These are phyloP conservation scores for Rhagium mordax DNA, from an alignment of 2,888 invertebrate genomes.

Conservation along the genomic window DNA sequence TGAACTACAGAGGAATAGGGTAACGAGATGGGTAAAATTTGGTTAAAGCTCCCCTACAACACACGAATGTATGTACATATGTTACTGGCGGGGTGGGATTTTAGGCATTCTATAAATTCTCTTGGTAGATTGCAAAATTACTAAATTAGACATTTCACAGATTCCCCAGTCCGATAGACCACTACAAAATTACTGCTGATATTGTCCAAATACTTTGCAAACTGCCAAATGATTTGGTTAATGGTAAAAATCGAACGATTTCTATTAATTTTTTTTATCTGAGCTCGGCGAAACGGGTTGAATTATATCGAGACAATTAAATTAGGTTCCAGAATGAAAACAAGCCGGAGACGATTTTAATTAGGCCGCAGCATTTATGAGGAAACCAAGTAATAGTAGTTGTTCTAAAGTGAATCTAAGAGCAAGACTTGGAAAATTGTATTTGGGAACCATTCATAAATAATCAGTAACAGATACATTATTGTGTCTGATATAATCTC, in stretches of 20 bases:
- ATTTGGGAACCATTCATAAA: no score
- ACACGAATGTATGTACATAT: not conserved
- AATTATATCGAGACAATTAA: not conserved
- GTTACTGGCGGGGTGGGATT: not conserved
- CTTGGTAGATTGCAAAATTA: slow-evolving; percentile 4
- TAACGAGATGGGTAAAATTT: not conserved
- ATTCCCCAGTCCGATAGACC: not conserved
- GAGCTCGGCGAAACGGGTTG: not conserved
- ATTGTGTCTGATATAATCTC: no score
- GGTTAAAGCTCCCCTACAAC: not conserved
- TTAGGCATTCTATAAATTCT: not conserved
- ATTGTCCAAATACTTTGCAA: not conserved
- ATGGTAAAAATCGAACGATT: not conserved
- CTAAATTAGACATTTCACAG: not conserved
- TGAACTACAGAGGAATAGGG: not conserved
- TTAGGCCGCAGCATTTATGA: not conserved
- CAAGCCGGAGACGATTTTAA: not conserved
- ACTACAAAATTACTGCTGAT: not conserved
- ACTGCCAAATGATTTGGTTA: not conserved
- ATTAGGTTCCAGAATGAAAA: not conserved
- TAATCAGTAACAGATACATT: no score
- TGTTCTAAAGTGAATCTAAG: no score
- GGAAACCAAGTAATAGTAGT: no score
- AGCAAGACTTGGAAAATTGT: no score
- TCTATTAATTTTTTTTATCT: not conserved